Conservation (phyloP, 64 coral and sea anemone species). For the Actinia equina region DNA sequence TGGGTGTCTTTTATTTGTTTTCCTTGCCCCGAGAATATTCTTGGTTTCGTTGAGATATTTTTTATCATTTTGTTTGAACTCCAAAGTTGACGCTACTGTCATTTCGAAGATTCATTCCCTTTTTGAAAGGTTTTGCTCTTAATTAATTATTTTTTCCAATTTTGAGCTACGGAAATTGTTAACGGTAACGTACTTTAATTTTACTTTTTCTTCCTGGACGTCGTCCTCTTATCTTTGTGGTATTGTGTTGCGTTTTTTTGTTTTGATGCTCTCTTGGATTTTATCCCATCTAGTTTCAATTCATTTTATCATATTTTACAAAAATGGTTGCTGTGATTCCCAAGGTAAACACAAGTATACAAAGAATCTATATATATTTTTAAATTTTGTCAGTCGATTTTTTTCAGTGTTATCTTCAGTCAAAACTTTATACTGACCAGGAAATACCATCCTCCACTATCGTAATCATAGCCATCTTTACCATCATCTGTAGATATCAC, state of each 20-base stretch:
- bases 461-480: background rate
- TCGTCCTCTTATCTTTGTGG: background rate
- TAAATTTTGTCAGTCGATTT: too few relatives aligned
- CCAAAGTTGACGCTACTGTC: background rate
- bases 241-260: background rate
- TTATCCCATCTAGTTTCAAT: background rate
- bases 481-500: background rate
- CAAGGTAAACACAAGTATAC: too few relatives aligned
- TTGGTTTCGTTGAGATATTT: background rate
- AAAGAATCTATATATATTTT: too few relatives aligned
- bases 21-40: background rate
- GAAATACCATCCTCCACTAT: background rate
- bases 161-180: background rate
- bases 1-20: background rate
- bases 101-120: background rate
- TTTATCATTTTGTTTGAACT: background rate
- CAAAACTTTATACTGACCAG: too few relatives aligned
- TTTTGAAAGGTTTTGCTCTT: background rate
- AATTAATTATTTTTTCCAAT: background rate
- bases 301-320: background rate
- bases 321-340: too few relatives aligned
- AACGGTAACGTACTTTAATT: background rate
- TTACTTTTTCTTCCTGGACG: background rate
- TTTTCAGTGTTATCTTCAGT: too few relatives aligned
- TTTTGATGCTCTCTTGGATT: background rate